These are phyloP conservation scores for Zoanthus gigantus DNA, from an alignment of 92 coral and sea anemone genomes.

Conservation along the genomic window DNA sequence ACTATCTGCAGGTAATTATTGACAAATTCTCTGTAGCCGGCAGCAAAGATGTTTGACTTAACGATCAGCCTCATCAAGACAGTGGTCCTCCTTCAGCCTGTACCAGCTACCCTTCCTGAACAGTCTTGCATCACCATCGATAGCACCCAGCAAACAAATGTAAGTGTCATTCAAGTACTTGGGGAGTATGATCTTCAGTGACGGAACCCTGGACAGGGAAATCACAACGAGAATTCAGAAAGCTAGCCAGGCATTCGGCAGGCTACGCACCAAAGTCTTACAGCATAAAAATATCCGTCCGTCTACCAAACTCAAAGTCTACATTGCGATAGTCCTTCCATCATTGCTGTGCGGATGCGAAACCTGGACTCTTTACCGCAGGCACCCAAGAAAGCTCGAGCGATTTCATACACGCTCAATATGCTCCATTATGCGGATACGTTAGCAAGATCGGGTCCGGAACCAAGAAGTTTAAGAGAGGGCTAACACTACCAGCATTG, in stretches of 20 bases:
- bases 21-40: constrained; percentile 23
- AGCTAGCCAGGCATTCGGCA: constrained; percentile 40
- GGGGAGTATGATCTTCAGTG: constrained; percentile 48
- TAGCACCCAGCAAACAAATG: neutral
- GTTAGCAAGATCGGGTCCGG: no score
- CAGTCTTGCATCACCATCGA: no score
- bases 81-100: constrained; percentile 22
- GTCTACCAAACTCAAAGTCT: constrained; percentile 15
- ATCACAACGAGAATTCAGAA: constrained; percentile 40
- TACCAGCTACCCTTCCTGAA: neutral
- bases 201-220: constrained; percentile 43
- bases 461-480: no score
- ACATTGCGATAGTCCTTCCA: constrained; percentile 48
- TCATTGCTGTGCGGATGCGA: no score
- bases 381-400: no score
- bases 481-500: no score
- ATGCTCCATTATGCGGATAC: no score
- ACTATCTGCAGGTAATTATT: constrained; percentile 14
- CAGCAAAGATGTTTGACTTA: constrained; percentile 24
- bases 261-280: neutral
- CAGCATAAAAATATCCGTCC: constrained; percentile 2
- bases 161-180: constrained; percentile 40
- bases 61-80: constrained; percentile 20
- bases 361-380: no score
- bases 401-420: no score